These are phyloP conservation scores for Ptychobarbus kaznakovi DNA, from an alignment of 2,797 vertebrate genomes.

Conservation along the genomic window DNA sequence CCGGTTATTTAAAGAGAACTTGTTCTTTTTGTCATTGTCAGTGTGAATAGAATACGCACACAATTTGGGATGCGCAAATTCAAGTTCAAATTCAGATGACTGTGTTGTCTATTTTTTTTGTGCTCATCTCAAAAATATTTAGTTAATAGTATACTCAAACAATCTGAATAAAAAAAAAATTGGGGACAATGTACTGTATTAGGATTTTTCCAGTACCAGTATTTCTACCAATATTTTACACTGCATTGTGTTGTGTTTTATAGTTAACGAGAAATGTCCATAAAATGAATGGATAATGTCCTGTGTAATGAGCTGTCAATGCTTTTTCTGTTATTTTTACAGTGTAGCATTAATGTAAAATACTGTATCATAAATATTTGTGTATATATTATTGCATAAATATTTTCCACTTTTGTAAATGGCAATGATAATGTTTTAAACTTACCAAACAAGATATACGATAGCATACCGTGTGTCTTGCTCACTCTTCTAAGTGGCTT, in stretches of 20 bases:
- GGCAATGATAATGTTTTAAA: neutral
- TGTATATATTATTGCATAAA: neutral
- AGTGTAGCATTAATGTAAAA: neutral
- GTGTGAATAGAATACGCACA: neutral
- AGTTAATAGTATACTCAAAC: neutral
- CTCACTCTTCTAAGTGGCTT: neutral
- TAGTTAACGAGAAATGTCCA: neutral
- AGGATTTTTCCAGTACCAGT: too few relatives aligned
- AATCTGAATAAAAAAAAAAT: neutral
- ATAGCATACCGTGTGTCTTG: neutral
- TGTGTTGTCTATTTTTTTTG: neutral
- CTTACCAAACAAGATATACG: neutral
- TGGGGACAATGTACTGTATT: too few relatives aligned
- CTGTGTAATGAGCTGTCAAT: neutral
- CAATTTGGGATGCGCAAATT: neutral
- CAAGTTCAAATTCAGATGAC: neutral
- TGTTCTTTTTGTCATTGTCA: neutral
- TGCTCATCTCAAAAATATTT: neutral
- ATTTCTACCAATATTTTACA: neutral
- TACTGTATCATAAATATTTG: neutral
- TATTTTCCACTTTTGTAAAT: neutral
- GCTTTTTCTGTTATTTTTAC: neutral
- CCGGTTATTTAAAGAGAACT: neutral
- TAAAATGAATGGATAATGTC: neutral
- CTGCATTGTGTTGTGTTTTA: neutral